phyloP scores from a whole-genome alignment of 1,140 invertebrate genomes.

The Helicoverpa zea region DNA sequence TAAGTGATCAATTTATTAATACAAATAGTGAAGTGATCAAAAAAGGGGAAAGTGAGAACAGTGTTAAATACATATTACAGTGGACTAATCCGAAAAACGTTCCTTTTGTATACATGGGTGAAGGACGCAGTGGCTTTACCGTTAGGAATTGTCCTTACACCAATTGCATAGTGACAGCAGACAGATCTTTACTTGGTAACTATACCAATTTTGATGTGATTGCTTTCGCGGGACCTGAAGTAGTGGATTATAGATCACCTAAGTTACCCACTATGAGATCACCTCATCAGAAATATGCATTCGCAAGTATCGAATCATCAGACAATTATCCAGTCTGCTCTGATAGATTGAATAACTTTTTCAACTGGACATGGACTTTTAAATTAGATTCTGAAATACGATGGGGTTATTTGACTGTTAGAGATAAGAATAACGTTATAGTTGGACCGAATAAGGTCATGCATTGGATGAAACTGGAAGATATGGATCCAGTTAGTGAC shows the following conservation, averaged over 20 bases:
- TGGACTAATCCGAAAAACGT: conserved; percentile 69
- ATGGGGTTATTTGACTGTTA: conserved; percentile 85
- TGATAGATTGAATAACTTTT: conserved; percentile 77
- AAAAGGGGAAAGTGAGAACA: conserved; percentile 14
- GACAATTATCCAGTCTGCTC: conserved; percentile 76
- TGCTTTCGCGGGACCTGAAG: conserved; percentile 71
- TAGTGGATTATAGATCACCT: conserved; percentile 30
- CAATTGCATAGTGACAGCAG: conserved; percentile 71
- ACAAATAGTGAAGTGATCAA: conserved; percentile 27
- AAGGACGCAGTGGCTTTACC: conserved; percentile 65
- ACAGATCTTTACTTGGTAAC: conserved; percentile 64
- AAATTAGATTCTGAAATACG: conserved; percentile 89
- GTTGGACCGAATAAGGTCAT: conserved; percentile 73
- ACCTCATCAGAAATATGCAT: conserved; percentile 75
- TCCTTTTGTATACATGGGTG: conserved; percentile 70
- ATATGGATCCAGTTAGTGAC: conserved; percentile 74
- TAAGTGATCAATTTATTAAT: not conserved
- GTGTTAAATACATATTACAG: conserved; percentile 73
- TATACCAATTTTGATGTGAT: conserved; percentile 76
- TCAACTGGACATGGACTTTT: conserved; percentile 91
- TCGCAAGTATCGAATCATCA: conserved; percentile 77
- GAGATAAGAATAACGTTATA: conserved; percentile 68
- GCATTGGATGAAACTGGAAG: conserved; percentile 73
- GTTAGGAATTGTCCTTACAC: conserved; percentile 66
- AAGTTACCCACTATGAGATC: conserved; percentile 62